Base-by-base conservation (phyloP, 2,113 vertebrate genomes). In the Pelecanus crispus region DNA sequence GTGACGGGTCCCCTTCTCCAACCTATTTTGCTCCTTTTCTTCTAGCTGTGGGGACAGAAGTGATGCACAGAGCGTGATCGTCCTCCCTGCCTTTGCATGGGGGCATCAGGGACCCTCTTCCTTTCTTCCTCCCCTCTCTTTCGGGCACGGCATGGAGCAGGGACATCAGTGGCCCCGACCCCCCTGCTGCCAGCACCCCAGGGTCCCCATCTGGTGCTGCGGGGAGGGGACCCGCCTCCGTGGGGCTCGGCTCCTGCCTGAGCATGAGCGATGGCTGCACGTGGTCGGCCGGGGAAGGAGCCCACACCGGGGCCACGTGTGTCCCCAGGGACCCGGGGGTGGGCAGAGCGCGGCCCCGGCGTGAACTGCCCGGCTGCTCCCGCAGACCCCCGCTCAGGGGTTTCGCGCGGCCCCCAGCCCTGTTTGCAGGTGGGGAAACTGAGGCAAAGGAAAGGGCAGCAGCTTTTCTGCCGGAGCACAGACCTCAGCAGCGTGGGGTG, bases 51-150 rank as follows among this genome's bases (percentile, higher is more conserved):
- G 9, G 65, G 61, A 42, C 42, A 61, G 50, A 61, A 55, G 44
- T 0, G 38, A 58, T 17, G 21, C 18, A 0, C 1, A 38, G 50
- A 32, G 40, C 3, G 0, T 7, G 7, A 9, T 13, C 6, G 3
- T 79, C 70, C 66, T 58, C 21, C 28, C n/a, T n/a, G 38, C 20
- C 34, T 70, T 68, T 2, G 0, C 6, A 0, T 24, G 36, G 19
- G 29, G 25, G 19, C 34, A 8, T 16, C 56, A 14, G 21, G 71
- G 38, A 38, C 16, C 19, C 25, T 62, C 36, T 72, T 52, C 70
- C 75, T 66, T n/a, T 61, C 31, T 9, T 63, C 20, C 73, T 55
- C 31, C 3, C 3, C 26, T 34, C 31, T 42, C 15, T 47, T 58
- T 32, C 10, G 6, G 86, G n/a, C 47, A 61, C 40, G 21, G 47